Evolutionary conservation across 2,888 invertebrate genomes (phyloP), one percentile per base, ranked within the genome.

Genomic region (Atherix ibis): DNA sequence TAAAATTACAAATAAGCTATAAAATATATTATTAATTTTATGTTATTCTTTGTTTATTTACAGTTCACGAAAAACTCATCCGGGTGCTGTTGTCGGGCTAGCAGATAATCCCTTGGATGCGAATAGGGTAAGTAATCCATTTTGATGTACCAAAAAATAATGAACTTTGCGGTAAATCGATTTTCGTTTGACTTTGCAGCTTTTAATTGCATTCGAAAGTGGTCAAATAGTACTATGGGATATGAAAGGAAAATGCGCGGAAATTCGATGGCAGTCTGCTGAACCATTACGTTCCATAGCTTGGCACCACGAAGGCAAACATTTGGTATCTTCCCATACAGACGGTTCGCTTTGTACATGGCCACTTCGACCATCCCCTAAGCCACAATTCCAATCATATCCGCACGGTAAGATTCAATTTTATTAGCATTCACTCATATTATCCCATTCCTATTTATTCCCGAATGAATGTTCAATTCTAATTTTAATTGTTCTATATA

Each of bases 241-340:
- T 68, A 70, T 98, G 55, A 77, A 80, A 50, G 74, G 70, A 49
- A 85, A 83, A 63, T 65, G 64, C 46, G 89, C 85, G 26, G 97
- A 98, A 54, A 74, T 79, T 64, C 72, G 91, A 54, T 84, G 79
- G 64, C 71, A 74, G 51, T 70, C 79, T 35, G 66, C 70, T 17
- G 85, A 85, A 56, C 75, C 73, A 34, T 67, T 94, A 47, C 74
- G 81, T 52, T 89, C 91, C 35, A 75, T 91, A 50, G 74, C 87
- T 43, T 98, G 98, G 98, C 92, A 95, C 62, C 80, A 85, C 65
- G 97, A 98, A 64, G 98, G 95, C 45, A 92, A 91, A 65, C 84
- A 88, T 64, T 87, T 99, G 58, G 85, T 98, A 78, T 81, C 82
- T 47, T 87, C 89, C 50, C 97, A 98, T 64, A 75, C 76, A 27